phyloP scores from a whole-genome alignment of 1,140 invertebrate species.

The Calliopsis andreniformis region DNA sequence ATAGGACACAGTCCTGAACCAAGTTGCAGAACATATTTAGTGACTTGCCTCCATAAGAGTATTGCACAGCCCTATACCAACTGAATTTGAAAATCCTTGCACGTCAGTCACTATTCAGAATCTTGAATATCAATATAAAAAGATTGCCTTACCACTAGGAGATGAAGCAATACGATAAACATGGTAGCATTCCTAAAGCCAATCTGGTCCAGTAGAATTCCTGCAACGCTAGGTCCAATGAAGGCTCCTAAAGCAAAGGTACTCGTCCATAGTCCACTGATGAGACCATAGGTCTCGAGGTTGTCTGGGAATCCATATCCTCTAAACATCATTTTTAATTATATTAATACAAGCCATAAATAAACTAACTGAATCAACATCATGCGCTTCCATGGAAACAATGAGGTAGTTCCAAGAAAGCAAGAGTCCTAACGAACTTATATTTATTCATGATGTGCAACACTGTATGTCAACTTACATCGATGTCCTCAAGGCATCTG shows the following conservation, averaged over 20 bases:
- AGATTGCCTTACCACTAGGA: constrained; percentile 83
- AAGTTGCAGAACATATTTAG: too few species aligned
- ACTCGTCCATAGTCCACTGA: constrained; percentile 93
- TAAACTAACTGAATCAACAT: too few species aligned
- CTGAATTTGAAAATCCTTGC: too few species aligned
- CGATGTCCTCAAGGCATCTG: constrained; percentile 88
- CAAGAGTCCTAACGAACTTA: too few species aligned
- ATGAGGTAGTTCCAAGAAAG: too few species aligned
- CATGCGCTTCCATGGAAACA: too few species aligned
- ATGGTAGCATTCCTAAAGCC: constrained; percentile 87
- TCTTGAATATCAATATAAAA: too few species aligned
- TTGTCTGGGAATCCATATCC: constrained; percentile 89
- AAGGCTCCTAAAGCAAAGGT: constrained; percentile 93
- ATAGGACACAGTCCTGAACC: too few species aligned
- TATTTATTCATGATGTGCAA: too few species aligned
- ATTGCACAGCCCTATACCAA: too few species aligned
- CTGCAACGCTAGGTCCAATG: constrained; percentile 90
- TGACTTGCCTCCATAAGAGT: too few species aligned
- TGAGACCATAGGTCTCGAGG: constrained; percentile 90
- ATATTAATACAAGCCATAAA: neutral
- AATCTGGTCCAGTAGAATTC: constrained; percentile 88
- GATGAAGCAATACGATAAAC: constrained; percentile 87
- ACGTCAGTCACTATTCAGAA: too few species aligned
- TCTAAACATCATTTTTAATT: constrained; percentile 75
- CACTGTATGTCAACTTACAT: constrained; percentile 84